These are phyloP conservation scores for Escarpia spicata DNA, from an alignment of 2,888 invertebrate species.

Conservation along the genomic window DNA sequence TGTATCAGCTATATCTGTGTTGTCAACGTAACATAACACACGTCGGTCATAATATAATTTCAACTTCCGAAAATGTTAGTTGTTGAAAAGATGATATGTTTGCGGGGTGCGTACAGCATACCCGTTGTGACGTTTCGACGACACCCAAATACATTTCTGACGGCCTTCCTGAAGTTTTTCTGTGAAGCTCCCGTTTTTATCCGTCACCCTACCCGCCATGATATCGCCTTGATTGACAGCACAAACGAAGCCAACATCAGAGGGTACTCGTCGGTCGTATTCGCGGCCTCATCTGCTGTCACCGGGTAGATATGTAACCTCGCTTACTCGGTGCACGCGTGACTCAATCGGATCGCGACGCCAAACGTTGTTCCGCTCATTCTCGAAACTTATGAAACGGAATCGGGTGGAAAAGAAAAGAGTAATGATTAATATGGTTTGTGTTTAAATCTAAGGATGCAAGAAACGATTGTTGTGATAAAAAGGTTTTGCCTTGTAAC, in stretches of 20 bases:
- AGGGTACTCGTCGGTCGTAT: background rate
- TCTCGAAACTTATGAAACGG: background rate
- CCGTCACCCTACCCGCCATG: background rate
- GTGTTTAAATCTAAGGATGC: background rate
- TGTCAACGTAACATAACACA: background rate
- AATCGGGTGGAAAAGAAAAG: background rate
- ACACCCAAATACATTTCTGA: background rate
- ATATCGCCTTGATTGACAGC: background rate
- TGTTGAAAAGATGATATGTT: background rate
- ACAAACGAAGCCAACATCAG: background rate
- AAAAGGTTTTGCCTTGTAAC: background rate
- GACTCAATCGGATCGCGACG: background rate
- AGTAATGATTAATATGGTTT: background rate
- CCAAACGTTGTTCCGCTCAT: background rate
- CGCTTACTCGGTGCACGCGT: background rate
- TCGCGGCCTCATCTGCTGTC: background rate
- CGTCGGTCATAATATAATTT: constrained; percentile 3
- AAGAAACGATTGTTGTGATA: background rate
- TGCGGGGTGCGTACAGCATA: background rate
- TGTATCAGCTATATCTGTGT: background rate
- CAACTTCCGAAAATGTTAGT: background rate
- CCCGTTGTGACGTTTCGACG: background rate
- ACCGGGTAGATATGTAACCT: background rate
- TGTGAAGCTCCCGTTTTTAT: background rate
- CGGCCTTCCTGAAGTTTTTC: background rate